phyloP scores from a whole-genome alignment of 92 coral and sea anemone species.

The Paramuricea clavata region DNA sequence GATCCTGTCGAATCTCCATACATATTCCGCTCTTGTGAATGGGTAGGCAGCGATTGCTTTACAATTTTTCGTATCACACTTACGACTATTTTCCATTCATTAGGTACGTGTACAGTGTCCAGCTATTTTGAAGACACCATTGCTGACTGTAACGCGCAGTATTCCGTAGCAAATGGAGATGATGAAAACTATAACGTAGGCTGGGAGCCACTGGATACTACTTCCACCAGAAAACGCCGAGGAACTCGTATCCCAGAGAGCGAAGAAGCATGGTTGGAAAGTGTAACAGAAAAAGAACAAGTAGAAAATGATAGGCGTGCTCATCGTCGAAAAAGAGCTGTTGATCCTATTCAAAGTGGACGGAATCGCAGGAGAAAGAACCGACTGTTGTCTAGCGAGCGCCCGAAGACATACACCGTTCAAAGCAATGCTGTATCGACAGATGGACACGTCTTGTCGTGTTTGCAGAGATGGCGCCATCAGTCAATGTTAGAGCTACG shows the following conservation, averaged over 20 bases:
- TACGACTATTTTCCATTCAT: neutral
- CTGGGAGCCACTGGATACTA: slow-evolving; percentile 74
- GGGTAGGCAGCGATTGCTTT: neutral
- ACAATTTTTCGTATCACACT: too few relatives aligned
- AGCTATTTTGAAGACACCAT: slow-evolving; percentile 43
- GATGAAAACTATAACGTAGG: slow-evolving; percentile 67
- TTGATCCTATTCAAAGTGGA: slow-evolving; percentile 89
- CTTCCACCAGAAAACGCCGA: slow-evolving; percentile 41
- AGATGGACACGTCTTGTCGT: slow-evolving; percentile 84
- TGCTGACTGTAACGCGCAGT: slow-evolving; percentile 63
- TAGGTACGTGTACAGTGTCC: slow-evolving; percentile 74
- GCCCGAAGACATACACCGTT: slow-evolving; percentile 74
- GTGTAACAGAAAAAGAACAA: neutral
- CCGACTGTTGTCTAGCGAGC: slow-evolving; percentile 44
- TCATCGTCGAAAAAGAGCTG: slow-evolving; percentile 65
- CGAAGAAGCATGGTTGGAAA: neutral
- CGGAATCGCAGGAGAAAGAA: slow-evolving; percentile 73
- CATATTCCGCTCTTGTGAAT: neutral
- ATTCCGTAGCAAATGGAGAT: slow-evolving; percentile 65
- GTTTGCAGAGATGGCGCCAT: slow-evolving; percentile 90
- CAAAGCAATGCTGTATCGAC: slow-evolving; percentile 70
- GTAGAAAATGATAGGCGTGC: neutral
- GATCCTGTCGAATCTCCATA: neutral
- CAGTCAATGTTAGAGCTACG: slow-evolving; percentile 69
- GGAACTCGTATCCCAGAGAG: neutral